Conservation (phyloP, 1,140 invertebrate genomes). For the Tetranychus cinnabarinus region DNA sequence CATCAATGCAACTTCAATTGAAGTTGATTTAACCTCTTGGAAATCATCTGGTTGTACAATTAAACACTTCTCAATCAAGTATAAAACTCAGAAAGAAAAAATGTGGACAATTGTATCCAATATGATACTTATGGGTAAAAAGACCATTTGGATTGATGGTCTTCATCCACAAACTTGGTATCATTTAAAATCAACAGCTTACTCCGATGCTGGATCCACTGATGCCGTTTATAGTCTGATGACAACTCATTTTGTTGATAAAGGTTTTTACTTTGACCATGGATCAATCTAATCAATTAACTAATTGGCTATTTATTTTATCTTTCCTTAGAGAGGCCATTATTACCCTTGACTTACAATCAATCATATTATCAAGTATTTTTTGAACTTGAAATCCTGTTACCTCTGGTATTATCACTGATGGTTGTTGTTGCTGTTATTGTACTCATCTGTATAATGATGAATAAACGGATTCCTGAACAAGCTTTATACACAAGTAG, state of each 20-base stretch:
- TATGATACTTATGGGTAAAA: neutral
- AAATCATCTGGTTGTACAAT: constrained; percentile 28
- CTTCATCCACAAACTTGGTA: constrained; percentile 63
- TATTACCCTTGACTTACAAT: neutral
- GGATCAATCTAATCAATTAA: too few species aligned
- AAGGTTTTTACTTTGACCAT: neutral
- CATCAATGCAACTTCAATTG: constrained; percentile 22
- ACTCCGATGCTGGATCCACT: constrained; percentile 74
- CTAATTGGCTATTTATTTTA: too few species aligned
- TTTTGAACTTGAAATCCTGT: neutral
- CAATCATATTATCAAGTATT: neutral
- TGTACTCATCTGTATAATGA: neutral
- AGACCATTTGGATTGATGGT: constrained; percentile 24
- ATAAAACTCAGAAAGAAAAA: constrained; percentile 11
- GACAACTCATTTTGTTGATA: constrained; percentile 21
- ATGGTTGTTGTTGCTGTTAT: neutral
- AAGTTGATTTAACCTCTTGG: constrained; percentile 27
- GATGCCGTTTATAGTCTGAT: constrained; percentile 53
- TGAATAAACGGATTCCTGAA: neutral
- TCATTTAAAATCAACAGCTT: constrained; percentile 55
- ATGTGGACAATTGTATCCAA: neutral
- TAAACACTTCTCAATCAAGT: constrained; percentile 13
- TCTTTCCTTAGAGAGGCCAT: too few species aligned
- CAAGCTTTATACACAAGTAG: neutral
- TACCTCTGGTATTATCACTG: neutral